Conservation (phyloP, 1,140 invertebrate genomes). For the Caligus rogercresseyi region DNA sequence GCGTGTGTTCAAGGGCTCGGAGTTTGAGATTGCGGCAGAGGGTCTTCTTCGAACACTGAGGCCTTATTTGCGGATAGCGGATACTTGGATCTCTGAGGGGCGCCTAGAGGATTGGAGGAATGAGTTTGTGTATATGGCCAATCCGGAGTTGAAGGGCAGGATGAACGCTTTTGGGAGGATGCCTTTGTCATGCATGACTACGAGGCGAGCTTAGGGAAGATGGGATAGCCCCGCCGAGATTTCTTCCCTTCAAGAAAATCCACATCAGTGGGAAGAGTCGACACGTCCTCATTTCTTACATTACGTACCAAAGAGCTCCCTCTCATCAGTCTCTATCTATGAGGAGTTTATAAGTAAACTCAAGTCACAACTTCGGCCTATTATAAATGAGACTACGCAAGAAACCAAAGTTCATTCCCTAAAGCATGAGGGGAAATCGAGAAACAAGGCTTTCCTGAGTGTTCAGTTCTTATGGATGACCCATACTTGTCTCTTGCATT, state of each 20-base stretch:
- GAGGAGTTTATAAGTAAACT: background rate
- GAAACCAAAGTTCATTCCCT: no score
- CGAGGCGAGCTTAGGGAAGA: background rate
- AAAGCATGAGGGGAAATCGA: no score
- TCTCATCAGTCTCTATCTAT: background rate
- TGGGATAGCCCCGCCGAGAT: background rate
- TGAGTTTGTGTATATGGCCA: slow-evolving; percentile 8
- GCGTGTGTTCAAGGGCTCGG: background rate
- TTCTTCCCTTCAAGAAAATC: background rate
- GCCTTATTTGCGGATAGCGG: slow-evolving; percentile 11
- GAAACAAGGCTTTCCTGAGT: no score
- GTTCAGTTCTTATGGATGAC: no score
- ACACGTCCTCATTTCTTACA: background rate
- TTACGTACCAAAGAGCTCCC: background rate
- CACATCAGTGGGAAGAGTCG: background rate
- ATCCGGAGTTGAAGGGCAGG: background rate
- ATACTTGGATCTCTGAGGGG: slow-evolving; percentile 6
- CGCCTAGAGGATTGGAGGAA: slow-evolving; percentile 12
- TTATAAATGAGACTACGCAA: no score
- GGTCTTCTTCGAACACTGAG: background rate
- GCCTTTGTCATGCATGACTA: background rate
- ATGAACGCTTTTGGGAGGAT: background rate
- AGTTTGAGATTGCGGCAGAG: slow-evolving; percentile 2
- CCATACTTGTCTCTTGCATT: background rate
- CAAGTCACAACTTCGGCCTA: no score